Base-by-base conservation (phyloP, 2,888 invertebrate species). In the Drosophila anomalipes region DNA sequence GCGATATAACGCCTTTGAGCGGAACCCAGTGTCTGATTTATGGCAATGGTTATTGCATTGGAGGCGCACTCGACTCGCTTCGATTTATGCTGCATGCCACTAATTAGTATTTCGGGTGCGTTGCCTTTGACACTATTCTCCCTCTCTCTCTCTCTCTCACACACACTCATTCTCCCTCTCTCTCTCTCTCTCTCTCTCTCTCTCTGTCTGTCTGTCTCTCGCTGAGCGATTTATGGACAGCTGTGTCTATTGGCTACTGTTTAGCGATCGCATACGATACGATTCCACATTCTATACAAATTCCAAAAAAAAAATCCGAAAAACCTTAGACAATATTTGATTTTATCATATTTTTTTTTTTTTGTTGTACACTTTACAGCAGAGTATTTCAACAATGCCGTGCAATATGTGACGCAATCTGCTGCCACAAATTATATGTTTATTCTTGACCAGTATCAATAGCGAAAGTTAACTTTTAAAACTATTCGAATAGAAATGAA, bases 161-260 rank as follows among this genome's bases (percentile, higher is more conserved):
- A 19, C 19, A 3, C 37, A 19, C 39, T 19, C 39, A 68, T 64
- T 58, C 68, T 4, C 28, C 28, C 28, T 3, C 30, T 4, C 10
- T 6, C 19, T 14, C 35, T 2, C n/a, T 2, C 10, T 0, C 19
- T 35, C 22, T 12, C n/a, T 28, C 4, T 37, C 33, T 22, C 32
- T 5, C 14, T 47, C 30, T 44, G 47, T 26, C 61, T 39, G 39
- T 57, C 44, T 39, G 49, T 41, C 5, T 19, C 41, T 41, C 33
- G 63, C 39, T 70, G 84, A 81, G 39, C 85, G 85, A 86, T 86
- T 86, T 86, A 86, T 86, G 85, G 85, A 83, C 81, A 81, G 74
- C 74, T 75, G 68, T 64, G 72, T 70, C 74, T 58, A 44, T 30
- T 57, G 84, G 61, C 71, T 82, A 66, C 74, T 56, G 71, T 68